Base-by-base conservation (phyloP, 1,140 invertebrate genomes). In the Heliconius hewitsoni region DNA sequence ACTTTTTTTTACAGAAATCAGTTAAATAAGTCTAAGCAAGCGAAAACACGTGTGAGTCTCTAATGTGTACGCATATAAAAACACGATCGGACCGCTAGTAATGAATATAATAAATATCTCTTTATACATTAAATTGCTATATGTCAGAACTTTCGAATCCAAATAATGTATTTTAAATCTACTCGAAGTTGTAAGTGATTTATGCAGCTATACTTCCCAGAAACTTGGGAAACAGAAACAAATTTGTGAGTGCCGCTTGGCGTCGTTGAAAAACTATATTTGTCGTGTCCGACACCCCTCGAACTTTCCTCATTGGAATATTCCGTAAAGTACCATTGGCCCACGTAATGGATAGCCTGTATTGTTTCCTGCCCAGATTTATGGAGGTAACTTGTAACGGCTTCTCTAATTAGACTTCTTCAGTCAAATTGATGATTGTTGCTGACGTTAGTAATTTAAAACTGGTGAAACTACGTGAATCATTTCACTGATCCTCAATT, bases 351-450 rank as follows among this genome's bases (percentile, higher is more conserved):
- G 87, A 94, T 93, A 91, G 90, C 88, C 83, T 89, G 86, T 93
- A 94, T 93, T 93, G 93, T 92, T 91, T 89, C 84, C 87, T 85
- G 83, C 83, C 85, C 90, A 93, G 90, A 94, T 94, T 94, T 93
- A 94, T 94, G 91, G 91, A 92, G 91, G 91, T 93, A 94, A 94
- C 91, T 94, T 93, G 91, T 93, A 93, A 93, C 90, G 90, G 91
- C 91, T 94, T 93, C 91, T 93, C 93, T 93, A 94, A 94, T 93
- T 93, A 94, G 88, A 92, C 88, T 93, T 92, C 91, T 94, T 93
- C 86, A 92, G 87, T 90, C 91, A 93, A 94, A 94, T 93, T 93
- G 88, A 94, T 94, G 92, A 93, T 93, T 91, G 91, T 92, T 89
- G 87, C 88, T 91, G 89, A 92, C 90, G 87, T 89, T 84, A 88